Base-by-base conservation (phyloP, 2,113 vertebrate species). In the Recurvirostra avosetta region DNA sequence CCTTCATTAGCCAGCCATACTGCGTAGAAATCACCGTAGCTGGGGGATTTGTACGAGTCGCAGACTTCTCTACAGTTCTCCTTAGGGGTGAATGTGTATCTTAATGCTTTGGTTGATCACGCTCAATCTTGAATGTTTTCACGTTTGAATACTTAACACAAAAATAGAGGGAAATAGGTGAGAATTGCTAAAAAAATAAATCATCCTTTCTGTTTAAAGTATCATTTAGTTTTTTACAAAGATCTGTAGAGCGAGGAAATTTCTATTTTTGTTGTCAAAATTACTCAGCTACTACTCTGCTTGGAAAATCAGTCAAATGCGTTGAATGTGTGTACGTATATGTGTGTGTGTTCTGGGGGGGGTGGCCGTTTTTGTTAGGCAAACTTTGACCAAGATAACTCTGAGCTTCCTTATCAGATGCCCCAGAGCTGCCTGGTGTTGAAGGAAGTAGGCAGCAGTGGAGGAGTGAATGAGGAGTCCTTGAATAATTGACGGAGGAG, bases 391-490 rank as follows among this genome's bases (percentile, higher is more conserved):
- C 23, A n/a, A 89, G 91, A 61, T 87, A 87, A 78, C 8, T 21
- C 59, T 56, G 50, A 61, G 49, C 49, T 91, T 81, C 52, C 79
- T 92, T 95, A 95, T 92, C 86, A 91, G 88, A 82, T 95, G 43
- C 29, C 65, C 25, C 76, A 84, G 76, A 73, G 74, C 79, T 73
- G 67, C 71, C 77, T 93, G 77, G 73, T 1, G 8, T 19, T 83
- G 92, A 66, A 67, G 85, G 82, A 94, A 88, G 74, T 40, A 88
- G 77, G n/a, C 77, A 90, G 36, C 55, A 82, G 43, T 27, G 73
- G 70, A 75, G 29, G 38, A 78, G 52, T 85, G 53, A 53, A 38
- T 84, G 47, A 72, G 43, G 30, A 34, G 27, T 88, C 84, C 62
- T 92, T 92, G 52, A 80, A 58, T 93, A 83, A 93, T 43, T 86